phyloP scores from a whole-genome alignment of 2,888 invertebrate species.

The Heliconius hortense region DNA sequence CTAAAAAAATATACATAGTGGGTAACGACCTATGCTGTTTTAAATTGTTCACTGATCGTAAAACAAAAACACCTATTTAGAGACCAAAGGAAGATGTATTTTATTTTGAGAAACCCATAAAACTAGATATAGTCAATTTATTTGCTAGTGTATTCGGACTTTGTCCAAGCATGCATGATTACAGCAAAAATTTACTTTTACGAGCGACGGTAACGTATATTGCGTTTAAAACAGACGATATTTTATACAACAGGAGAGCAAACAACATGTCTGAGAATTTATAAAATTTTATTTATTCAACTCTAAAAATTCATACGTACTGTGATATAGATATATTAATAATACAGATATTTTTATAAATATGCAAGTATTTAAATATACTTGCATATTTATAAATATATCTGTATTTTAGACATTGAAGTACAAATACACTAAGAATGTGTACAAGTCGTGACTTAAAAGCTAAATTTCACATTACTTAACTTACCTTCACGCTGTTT shows the following conservation, averaged over 20 bases:
- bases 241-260: constrained; percentile 1
- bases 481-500: no score
- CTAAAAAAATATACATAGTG: constrained; percentile 16
- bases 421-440: no score
- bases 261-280: constrained; percentile 16
- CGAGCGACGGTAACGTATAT: constrained; percentile 20
- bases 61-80: constrained; percentile 36
- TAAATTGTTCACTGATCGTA: constrained; percentile 38
- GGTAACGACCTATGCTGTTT: constrained; percentile 36
- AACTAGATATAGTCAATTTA: constrained; percentile 30
- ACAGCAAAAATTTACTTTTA: constrained; percentile 27
- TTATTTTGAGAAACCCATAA: constrained; percentile 30
- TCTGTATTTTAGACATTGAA: no score
- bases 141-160: constrained; percentile 17
- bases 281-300: constrained; percentile 10
- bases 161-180: constrained; percentile 24
- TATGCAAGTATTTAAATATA: no score
- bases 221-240: constrained; percentile 10
- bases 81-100: constrained; percentile 32
- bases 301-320: not conserved
- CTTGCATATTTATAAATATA: no score
- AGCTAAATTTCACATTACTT: no score
- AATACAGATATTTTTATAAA: no score
- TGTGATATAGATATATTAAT: no score
- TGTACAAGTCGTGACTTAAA: no score